phyloP scores from a whole-genome alignment of 2,113 vertebrate species.

The western clawed frog (Xenopus tropicalis) region UCB_Xtro_10.0 CM004452.2:11303001-11303500 shows the following conservation, averaged over 20 bases:
- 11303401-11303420: conserved; percentile 37
- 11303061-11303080: too few species aligned
- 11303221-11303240: neutral
- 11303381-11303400: conserved; percentile 32
- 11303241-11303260: neutral
- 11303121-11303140: too few species aligned
- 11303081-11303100: too few species aligned
- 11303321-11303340: conserved; percentile 14
- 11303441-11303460: conserved; percentile 33
- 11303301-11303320: conserved; percentile 17
- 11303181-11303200: too few species aligned
- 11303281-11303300: conserved; percentile 12
- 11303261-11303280: neutral
- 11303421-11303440: conserved; percentile 35
- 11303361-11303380: conserved; percentile 23
- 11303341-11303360: conserved; percentile 24
- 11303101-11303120: too few species aligned
- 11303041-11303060: too few species aligned
- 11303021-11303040: too few species aligned
- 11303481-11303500: conserved; percentile 28
- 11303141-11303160: too few species aligned
- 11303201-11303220: too few species aligned
- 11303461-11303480: conserved; percentile 27
- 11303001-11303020: too few species aligned
- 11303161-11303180: too few species aligned